Evolutionary conservation across 2,113 vertebrate species (phyloP), one percentile per base, ranked within the genome.

Genomic region (Colossoma macropomum): DNA sequence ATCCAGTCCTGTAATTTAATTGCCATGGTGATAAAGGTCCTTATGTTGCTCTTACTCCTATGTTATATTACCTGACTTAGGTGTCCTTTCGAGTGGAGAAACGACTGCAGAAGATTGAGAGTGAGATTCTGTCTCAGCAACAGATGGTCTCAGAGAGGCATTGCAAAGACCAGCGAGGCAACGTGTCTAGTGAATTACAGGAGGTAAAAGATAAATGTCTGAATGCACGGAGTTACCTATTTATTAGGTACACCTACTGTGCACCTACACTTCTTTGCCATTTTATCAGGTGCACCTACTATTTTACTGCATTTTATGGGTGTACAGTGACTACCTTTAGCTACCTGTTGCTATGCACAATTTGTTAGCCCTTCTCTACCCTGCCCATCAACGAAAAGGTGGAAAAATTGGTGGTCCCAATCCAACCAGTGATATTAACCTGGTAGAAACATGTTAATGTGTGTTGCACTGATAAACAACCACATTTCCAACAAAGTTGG

Each of bases 101-200:
- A 56, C 95, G 96, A 80, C 95, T 99, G 84, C 95, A 96, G 84
- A 95, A 97, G 86, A 93, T 98, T 78, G 96, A 98, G 82, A 93
- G 92, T 86, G 96, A 96, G 88, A 95, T 96, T 93, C 92, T 83
- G 66, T 63, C 89, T 0, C 96, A 96, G 86, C 92, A 92, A 19
- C 93, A 94, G 54, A 81, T 93, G 3, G 79, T 91, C 11, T 79
- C 72, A 30, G 95, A 95, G 66, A 91, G 90, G 59, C 93, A 92
- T 48, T 28, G n/a, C 17, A 93, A 95, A 9, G 92, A 95, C 69
- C 95, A 95, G 9, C 74, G 94, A 87, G 94, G 88, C 38, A 91
- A 89, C 0, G 60, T 94, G 92, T 96, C 96, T 77, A 85, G 94
- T 21, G 92, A 96, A 0, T 91, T 94, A 17, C 96, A 96, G 91